These are phyloP conservation scores for Pseudocheirus occidentalis DNA, from an alignment of 2,797 vertebrate species.

Conservation along the genomic window DNA sequence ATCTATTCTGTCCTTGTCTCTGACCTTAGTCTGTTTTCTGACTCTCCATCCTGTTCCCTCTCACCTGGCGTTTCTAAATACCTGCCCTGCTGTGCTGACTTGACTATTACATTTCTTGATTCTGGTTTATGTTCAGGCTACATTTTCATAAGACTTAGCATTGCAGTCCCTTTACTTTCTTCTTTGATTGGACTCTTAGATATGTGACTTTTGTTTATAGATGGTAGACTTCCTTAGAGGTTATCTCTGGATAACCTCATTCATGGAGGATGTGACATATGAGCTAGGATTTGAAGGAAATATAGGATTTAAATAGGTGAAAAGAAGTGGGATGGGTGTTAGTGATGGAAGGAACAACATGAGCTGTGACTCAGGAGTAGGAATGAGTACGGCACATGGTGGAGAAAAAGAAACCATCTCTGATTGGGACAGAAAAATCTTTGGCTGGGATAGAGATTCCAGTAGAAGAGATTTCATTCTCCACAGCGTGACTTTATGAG, in stretches of 20 bases:
- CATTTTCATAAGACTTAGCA: background rate
- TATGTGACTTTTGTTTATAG: background rate
- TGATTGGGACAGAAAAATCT: background rate
- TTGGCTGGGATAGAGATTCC: background rate
- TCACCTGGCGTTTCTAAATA: background rate
- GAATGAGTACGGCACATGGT: background rate
- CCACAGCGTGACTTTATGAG: background rate
- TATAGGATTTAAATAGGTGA: background rate
- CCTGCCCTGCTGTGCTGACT: background rate
- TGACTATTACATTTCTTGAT: background rate
- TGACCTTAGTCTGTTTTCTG: background rate
- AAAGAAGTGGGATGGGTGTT: background rate
- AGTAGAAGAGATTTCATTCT: background rate
- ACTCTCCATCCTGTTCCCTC: background rate
- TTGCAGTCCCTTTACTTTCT: background rate
- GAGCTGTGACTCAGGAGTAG: background rate
- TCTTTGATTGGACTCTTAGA: background rate
- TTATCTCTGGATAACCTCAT: background rate
- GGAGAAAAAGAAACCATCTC: background rate
- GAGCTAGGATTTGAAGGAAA: constrained; percentile 26
- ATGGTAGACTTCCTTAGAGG: background rate
- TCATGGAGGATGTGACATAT: background rate
- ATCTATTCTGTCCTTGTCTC: background rate
- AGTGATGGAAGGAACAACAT: background rate
- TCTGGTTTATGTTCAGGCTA: background rate